A percentile compares a stretch with the other conserved stretches of the same genome.
Evolutionary conservation across 2,113 vertebrate species (phyloP).

Genomic region (Perca schrenkii): DNA sequence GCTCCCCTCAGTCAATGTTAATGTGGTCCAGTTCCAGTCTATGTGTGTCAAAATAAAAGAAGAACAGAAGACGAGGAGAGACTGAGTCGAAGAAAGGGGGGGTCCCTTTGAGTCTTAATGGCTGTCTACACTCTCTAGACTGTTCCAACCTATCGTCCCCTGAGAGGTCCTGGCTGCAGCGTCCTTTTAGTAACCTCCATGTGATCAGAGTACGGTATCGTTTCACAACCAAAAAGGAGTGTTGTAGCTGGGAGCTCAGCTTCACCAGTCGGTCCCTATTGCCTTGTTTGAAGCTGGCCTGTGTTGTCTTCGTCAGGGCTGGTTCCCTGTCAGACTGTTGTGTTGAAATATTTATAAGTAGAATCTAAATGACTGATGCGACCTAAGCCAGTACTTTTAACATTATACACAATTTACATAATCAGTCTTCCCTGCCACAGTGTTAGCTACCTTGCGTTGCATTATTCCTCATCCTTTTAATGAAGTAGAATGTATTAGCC

Average conservation of each 20-base stretch:
- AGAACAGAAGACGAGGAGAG: slow-evolving; percentile 62
- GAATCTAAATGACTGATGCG: slow-evolving; percentile 27
- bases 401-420: not conserved
- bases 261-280: slow-evolving; percentile 40
- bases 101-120: slow-evolving; percentile 55
- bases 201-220: slow-evolving; percentile 46
- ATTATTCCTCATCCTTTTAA: slow-evolving; percentile 42
- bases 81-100: slow-evolving; percentile 30
- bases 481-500: slow-evolving; percentile 72
- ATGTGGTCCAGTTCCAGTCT: slow-evolving; percentile 76
- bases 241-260: slow-evolving; percentile 50
- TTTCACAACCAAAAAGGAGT: slow-evolving; percentile 28
- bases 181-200: slow-evolving; percentile 72
- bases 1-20: slow-evolving; percentile 76
- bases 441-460: slow-evolving; percentile 30
- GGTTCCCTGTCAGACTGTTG: slow-evolving; percentile 75
- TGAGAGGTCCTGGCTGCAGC: slow-evolving; percentile 74
- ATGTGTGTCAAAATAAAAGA: slow-evolving; percentile 70
- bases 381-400: slow-evolving; percentile 28
- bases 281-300: slow-evolving; percentile 63
- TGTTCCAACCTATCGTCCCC: slow-evolving; percentile 75
- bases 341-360: slow-evolving; percentile 39
- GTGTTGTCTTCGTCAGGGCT: slow-evolving; percentile 72
- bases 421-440: slow-evolving; percentile 18
- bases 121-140: slow-evolving; percentile 76